Percentiles rank a stretch among this genome's conserved stretches.
Evolutionary conservation across 2,888 invertebrate genomes (phyloP).

Genomic region (Dinocampus coccinellae): DNA sequence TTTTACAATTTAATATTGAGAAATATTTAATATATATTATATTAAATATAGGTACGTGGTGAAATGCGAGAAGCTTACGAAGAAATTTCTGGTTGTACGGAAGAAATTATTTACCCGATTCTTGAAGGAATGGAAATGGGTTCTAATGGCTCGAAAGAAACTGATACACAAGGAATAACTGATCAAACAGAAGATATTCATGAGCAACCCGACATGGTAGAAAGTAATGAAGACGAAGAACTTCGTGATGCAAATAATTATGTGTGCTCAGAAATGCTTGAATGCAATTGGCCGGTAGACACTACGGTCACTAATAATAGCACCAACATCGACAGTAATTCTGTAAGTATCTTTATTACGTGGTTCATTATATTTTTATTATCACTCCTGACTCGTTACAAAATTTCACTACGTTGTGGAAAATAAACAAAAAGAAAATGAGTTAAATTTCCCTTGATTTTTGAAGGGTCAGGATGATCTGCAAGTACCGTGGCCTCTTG

Average conservation of each 20-base stretch:
- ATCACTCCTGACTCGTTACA: too few relatives aligned
- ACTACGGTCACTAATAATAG: constrained; percentile 55
- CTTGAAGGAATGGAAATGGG: constrained; percentile 65
- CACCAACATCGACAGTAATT: constrained; percentile 45
- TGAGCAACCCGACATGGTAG: constrained; percentile 53
- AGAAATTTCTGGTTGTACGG: constrained; percentile 65
- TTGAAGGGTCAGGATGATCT: constrained; percentile 72
- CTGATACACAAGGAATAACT: constrained; percentile 49
- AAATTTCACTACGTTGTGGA: too few relatives aligned
- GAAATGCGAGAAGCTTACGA: constrained; percentile 67
- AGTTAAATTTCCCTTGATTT: constrained; percentile 1
- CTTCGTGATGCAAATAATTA: constrained; percentile 86
- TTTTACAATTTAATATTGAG: background rate
- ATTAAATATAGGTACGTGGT: constrained; percentile 58
- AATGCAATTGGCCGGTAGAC: constrained; percentile 63
- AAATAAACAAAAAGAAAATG: constrained; percentile 16
- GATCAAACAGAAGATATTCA: constrained; percentile 50
- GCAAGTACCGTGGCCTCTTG: constrained; percentile 72
- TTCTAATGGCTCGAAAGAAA: constrained; percentile 54
- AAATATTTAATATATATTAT: background rate
- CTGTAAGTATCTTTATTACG: constrained; percentile 43
- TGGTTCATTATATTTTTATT: too few relatives aligned
- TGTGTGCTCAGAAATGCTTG: constrained; percentile 72
- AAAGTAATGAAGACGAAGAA: constrained; percentile 71
- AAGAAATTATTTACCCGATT: constrained; percentile 66